Base-by-base conservation (phyloP, 2,888 invertebrate species). In the Cheiracanthium punctorium region DNA sequence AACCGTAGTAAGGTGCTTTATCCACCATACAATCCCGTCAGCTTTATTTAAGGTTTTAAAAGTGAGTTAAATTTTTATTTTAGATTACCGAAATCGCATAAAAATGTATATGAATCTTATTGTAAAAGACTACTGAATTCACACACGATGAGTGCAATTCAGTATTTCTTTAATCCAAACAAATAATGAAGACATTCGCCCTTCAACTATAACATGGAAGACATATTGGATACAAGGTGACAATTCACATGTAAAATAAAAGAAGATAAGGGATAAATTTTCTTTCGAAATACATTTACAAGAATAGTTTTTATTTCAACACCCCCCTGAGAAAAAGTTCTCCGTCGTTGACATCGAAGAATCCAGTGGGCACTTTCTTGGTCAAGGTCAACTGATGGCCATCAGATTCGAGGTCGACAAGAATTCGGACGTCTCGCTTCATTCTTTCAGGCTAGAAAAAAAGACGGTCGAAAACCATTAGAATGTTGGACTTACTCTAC, bases 221-320 rank as follows among this genome's bases (percentile, higher is more conserved):
- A 73, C 73, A 65, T 80, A 73, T 73, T 73, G 65, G 80, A 73
- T 67, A 80, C 80, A 80, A 80, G 80, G 80, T 71, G 67, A 80
- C 73, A 73, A 80, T 70, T 70, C 43, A 17, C 20, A 33, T 28
- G 65, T 33, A 67, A 37, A 28, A 43, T 43, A 76, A 20, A 58
- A 14, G 28, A 67, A 69, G 12, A 43, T 37, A 33, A 58, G 33
- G 37, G 65, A 24, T 58, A 64, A 29, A 28, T 65, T 64, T 48
- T 48, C 1, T 48, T 58, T 58, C 24, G 58, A 58, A 58, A 58
- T 17, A 24, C 7, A 24, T n/a, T 7, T 48, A 2, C 24, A 12
- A 20, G 17, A 24, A 58, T 5, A 58, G 4, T 58, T 24, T 58
- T 17, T 2, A 4, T 79, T 79, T 79, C 58, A 52, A 79, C 67